Conservation (phyloP, 2,113 vertebrate genomes). For the Pleuronectes platessa region DNA sequence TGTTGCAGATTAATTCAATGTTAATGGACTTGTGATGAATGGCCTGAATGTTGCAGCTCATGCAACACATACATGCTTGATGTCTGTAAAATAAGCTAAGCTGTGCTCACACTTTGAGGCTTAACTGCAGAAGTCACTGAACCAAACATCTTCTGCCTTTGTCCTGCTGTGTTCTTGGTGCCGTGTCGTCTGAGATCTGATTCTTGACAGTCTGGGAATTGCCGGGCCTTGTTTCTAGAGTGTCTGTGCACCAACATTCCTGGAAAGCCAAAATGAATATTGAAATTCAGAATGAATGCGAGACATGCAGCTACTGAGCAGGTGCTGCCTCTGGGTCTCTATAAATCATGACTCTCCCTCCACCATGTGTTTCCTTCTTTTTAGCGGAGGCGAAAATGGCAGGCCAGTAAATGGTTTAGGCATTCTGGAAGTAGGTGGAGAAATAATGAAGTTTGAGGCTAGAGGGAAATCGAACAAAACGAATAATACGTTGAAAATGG, state of each 20-base stretch:
- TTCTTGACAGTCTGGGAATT: conserved; percentile 60
- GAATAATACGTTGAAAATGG: background rate
- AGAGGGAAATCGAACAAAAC: background rate
- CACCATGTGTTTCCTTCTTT: conserved; percentile 51
- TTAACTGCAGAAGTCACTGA: conserved; percentile 41
- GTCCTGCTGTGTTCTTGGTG: conserved; percentile 38
- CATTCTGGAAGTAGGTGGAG: background rate
- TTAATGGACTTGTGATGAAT: background rate
- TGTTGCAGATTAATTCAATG: background rate
- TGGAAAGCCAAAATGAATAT: conserved; percentile 74
- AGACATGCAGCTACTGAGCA: conserved; percentile 69
- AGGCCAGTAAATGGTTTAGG: conserved; percentile 6
- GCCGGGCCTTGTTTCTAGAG: conserved; percentile 48
- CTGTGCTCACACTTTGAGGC: conserved; percentile 17
- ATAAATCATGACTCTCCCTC: conserved; percentile 59
- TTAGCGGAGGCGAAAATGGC: conserved; percentile 20
- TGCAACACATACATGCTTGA: background rate
- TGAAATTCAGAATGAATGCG: conserved; percentile 72
- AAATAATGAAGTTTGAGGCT: background rate
- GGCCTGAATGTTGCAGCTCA: background rate
- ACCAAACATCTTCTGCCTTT: conserved; percentile 49
- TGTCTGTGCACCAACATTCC: conserved; percentile 68
- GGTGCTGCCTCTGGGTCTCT: conserved; percentile 63
- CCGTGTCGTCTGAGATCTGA: conserved; percentile 65
- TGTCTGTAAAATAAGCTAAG: conserved; percentile 2